Base-by-base conservation (phyloP, 1,140 invertebrate genomes). In the Streblospio benedicti region DNA sequence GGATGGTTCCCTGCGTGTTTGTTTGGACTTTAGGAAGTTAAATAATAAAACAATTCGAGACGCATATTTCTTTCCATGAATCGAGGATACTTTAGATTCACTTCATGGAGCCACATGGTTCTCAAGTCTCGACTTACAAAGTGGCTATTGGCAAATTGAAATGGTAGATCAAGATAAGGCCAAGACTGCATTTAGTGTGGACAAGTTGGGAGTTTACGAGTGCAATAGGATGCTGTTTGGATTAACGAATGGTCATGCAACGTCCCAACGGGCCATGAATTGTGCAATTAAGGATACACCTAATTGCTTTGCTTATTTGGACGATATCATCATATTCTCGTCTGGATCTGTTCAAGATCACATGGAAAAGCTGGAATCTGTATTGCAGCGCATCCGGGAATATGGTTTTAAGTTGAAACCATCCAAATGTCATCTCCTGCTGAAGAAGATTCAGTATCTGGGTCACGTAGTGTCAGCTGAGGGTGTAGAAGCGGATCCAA, bases 361-460 rank as follows among this genome's bases (percentile, higher is more conserved):
- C 61, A 41, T 81, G 0, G 33, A 58, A 16, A 49, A 74, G 27
- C 35, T 81, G 1, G 20, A 49, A 12, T 52, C 62, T 35, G 66
- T 82, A 4, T 68, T 79, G 6, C 45, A 69, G 20, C 62, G 69
- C 43, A 62, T 81, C 6, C 54, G 54, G 27, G 54, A 63, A 43
- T 72, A 75, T 1, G 70, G 71, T 31, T 62, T 83, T 2, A 80
- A 76, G 27, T 66, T 81, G 1, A 81, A 78, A 35, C 62, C 75
- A 1, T 59, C 68, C 54, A 80, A 80, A 67, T 75, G 69, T 30
- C 43, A 28, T 20, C 27, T 45, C 43, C 27, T 45, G 18, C 20
- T 20, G 43, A 45, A 45, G 18, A 62, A 74, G 51, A 44, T 80
- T 3, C 60, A 62, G 25, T 80, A 75, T 62, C 59, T 80, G 28